Evolutionary conservation across 2,888 invertebrate species (phyloP), one percentile per base, ranked within the genome.

Genomic region (Entomobrya multifasciata): DNA sequence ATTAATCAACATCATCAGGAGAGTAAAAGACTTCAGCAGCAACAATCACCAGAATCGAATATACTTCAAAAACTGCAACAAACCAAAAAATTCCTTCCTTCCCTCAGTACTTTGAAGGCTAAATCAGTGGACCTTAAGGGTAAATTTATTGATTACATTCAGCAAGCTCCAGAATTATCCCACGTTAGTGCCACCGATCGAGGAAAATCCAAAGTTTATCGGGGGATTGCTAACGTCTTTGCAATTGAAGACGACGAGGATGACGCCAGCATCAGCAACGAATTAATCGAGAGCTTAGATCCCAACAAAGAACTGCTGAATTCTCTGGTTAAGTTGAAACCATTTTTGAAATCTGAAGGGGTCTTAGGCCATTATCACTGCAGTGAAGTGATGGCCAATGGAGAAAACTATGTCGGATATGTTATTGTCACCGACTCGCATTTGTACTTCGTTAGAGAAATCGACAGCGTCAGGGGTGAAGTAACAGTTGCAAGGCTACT

Each of bases 61-160:
- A 20, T 80, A n/a, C 20, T 72, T 8, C 86, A 79, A 62, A 86
- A 80, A 17, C 52, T 62, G 22, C 86, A 79, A 15, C 80, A 72
- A 86, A 86, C 86, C 87, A 77, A 89, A 87, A 74, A 79, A 41
- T 86, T 80, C 30, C 76, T 72, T 60, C 80, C 80, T 0, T 80
- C 80, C 49, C 52, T 90, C 65, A 88, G 90, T 15, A 86, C 65
- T 8, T 96, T 98, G 95, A 97, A 96, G 93, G 94, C 95, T 2
- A 98, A 98, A 93, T 96, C 97, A 65, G 96, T 96, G 80, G 97
- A 97, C 93, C 96, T 99, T 17, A 98, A 96, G 92, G 98, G 96
- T 36, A 97, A 96, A 93, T 93, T 99, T 79, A 95, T 97, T 90
- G 98, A 98, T 93, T 98, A 98, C 92, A 98, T 98, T 90, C 98